These are phyloP conservation scores for Ptychoptera contaminata DNA, from an alignment of 2,888 invertebrate species.

Conservation along the genomic window DNA sequence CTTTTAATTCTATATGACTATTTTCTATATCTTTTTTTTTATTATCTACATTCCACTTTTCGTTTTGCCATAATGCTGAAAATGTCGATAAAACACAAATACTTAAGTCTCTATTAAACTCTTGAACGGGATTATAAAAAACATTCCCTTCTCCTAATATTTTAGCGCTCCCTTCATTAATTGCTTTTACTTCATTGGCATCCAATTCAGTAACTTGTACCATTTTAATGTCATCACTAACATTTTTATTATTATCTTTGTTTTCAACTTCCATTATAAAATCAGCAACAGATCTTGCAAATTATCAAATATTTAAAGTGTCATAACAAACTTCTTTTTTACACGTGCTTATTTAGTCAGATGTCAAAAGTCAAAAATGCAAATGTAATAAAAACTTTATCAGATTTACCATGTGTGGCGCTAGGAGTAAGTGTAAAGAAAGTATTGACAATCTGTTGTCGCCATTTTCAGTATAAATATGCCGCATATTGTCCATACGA, in stretches of 20 bases:
- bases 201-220: background rate
- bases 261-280: background rate
- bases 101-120: constrained; percentile 93
- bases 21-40: constrained; percentile 2
- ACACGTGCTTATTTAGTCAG: too few relatives aligned
- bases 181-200: constrained; percentile 22
- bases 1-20: background rate
- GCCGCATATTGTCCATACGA: too few relatives aligned
- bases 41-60: constrained; percentile 18
- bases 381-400: too few relatives aligned
- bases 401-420: too few relatives aligned
- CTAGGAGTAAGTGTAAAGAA: too few relatives aligned
- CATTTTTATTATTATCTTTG: background rate
- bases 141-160: constrained; percentile 63
- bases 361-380: too few relatives aligned
- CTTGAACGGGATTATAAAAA: constrained; percentile 97
- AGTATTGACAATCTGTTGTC: too few relatives aligned
- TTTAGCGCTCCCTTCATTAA: constrained; percentile 65
- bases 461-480: too few relatives aligned
- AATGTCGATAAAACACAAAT: constrained; percentile 58
- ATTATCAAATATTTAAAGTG: too few relatives aligned
- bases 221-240: background rate
- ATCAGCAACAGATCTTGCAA: too few relatives aligned
- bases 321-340: too few relatives aligned
- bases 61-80: constrained; percentile 34